phyloP scores from a whole-genome alignment of 2,888 invertebrate genomes.

The Agrilus cyanescens region DNA sequence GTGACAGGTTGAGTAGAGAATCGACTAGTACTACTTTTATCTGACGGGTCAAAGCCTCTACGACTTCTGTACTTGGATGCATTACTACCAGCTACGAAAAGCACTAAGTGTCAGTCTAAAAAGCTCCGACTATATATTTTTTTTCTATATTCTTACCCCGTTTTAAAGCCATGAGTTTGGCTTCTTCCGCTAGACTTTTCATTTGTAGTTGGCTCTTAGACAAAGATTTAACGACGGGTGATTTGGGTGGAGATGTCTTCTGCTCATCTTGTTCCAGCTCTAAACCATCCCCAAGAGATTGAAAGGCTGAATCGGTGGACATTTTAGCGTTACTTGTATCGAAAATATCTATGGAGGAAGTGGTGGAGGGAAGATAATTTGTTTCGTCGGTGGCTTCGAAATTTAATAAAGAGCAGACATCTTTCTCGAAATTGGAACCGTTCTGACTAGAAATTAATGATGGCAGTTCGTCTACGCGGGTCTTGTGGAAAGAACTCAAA shows the following conservation, averaged over 20 bases:
- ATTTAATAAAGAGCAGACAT: slow-evolving; percentile 28
- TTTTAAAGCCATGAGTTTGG: slow-evolving; percentile 26
- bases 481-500: slow-evolving; percentile 22
- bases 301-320: slow-evolving; percentile 44
- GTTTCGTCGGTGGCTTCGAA: slow-evolving; percentile 24
- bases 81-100: slow-evolving; percentile 19
- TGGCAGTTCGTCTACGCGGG: slow-evolving; percentile 16
- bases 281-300: slow-evolving; percentile 35
- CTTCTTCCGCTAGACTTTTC: slow-evolving; percentile 38
- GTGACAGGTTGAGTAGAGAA: slow-evolving; percentile 67
- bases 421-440: slow-evolving; percentile 13
- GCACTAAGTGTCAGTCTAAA: slow-evolving; percentile 5
- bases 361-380: slow-evolving; percentile 15
- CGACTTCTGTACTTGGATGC: slow-evolving; percentile 21
- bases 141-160: slow-evolving; percentile 34
- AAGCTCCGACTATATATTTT: neutral
- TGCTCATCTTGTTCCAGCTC: slow-evolving; percentile 32
- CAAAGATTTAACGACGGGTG: slow-evolving; percentile 17
- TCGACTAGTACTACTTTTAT: slow-evolving; percentile 22
- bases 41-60: slow-evolving; percentile 8
- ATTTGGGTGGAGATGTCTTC: slow-evolving; percentile 22
- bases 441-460: slow-evolving; percentile 11
- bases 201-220: slow-evolving; percentile 42
- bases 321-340: slow-evolving; percentile 39
- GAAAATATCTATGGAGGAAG: slow-evolving; percentile 24